Evolutionary conservation across 2,113 vertebrate genomes (phyloP).

Genomic region (Urocitellus parryii): DNA sequence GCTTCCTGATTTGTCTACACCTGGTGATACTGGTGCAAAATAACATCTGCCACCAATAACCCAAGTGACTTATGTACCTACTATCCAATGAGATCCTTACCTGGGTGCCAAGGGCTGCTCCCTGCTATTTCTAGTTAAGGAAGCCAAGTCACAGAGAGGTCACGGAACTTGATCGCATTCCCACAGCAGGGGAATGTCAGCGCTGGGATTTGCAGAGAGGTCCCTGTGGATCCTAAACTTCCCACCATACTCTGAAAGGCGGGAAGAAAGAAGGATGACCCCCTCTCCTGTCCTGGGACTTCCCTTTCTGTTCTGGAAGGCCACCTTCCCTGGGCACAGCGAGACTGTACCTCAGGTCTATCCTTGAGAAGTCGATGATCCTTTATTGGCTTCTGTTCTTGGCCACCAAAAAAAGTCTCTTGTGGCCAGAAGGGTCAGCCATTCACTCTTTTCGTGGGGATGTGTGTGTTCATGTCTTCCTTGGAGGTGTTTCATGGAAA

Average conservation of each 20-base stretch:
- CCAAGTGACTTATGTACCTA: background rate
- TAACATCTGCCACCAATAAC: background rate
- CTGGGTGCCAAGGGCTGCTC: too few species aligned
- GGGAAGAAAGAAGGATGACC: too few species aligned
- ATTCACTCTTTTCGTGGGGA: background rate
- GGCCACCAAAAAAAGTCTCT: accelerated
- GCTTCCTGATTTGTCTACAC: background rate
- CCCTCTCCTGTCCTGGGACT: background rate
- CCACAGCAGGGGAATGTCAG: background rate
- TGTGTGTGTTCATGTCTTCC: constrained; percentile 14
- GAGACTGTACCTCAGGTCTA: background rate
- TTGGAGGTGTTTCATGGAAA: constrained; percentile 73
- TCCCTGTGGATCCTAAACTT: background rate
- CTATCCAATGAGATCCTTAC: background rate
- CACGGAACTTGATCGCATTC: too few species aligned
- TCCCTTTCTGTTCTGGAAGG: too few species aligned
- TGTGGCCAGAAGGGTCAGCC: background rate
- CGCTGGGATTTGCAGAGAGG: background rate
- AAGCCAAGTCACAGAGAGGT: background rate
- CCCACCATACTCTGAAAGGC: background rate
- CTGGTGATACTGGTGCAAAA: background rate
- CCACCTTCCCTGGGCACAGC: background rate
- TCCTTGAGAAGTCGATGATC: background rate
- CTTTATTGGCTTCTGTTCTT: background rate
- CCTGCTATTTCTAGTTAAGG: background rate